Base-by-base conservation (phyloP, 2,113 vertebrate genomes). In the Festucalex cinctus region DNA sequence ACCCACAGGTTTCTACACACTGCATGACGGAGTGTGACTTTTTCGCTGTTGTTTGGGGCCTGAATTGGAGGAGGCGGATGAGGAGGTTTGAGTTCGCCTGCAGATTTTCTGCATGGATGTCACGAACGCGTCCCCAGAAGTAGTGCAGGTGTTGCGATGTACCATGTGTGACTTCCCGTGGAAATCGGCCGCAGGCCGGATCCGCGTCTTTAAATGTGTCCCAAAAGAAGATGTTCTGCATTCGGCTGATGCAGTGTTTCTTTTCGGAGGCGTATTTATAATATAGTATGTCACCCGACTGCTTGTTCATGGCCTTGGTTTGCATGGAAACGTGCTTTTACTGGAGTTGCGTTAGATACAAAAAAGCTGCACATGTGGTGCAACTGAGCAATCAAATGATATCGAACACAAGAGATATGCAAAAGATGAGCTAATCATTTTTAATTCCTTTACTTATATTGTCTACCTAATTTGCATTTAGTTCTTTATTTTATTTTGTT, bases 1-100 rank as follows among this genome's bases (percentile, higher is more conserved):
- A 79, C 83, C 77, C 70, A 80, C 68, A 76, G 74, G 81, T 86
- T 75, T 80, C 70, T 66, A 66, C 66, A 59, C 60, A 12, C 51
- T 76, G 35, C 66, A 66, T 10, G 9, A 64, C 41, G 57, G 78
- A 71, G 72, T 81, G 79, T 70, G 80, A 78, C 48, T 78, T 83
- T 51, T 71, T 46, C 41, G 43, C 61, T 58, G 26, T 70, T 74
- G 66, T 81, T 75, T 49, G 10, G 58, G 63, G 66, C 58, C 36
- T 61, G 20, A 22, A 20, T 61, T 60, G 37, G 35, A 10, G 53
- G 66, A 19, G 13, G 28, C 35, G 48, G 32, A 37, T 20, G 32
- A 9, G 36, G 54, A 19, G 14, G 28, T 35, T 43, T 13, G 24
- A 46, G 49, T 26, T 62, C 66, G 60, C 68, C 79, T 32, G 48